phyloP scores from a whole-genome alignment of 2,888 invertebrate genomes.

The Tachina fera region DNA sequence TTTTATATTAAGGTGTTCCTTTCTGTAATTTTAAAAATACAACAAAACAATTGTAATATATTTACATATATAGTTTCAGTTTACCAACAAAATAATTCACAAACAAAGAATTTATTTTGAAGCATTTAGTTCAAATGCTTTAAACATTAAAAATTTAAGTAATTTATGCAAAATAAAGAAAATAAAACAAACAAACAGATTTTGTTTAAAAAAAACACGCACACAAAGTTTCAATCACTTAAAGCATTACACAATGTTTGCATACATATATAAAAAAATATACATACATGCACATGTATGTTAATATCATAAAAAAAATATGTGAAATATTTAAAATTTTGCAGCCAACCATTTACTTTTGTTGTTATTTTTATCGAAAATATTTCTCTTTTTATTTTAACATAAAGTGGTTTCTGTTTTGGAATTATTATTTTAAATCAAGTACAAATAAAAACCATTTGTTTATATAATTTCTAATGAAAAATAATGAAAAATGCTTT shows the following conservation, averaged over 20 bases:
- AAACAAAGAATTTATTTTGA: neutral
- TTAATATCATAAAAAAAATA: neutral
- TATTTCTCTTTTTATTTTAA: neutral
- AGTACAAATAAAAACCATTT: constrained; percentile 18
- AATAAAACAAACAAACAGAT: constrained; percentile 13
- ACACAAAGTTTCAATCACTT: constrained; percentile 17
- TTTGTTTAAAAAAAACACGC: neutral
- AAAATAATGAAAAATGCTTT: constrained; percentile 19
- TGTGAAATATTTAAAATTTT: constrained; percentile 18
- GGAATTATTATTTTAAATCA: constrained; percentile 24
- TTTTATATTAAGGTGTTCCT: neutral
- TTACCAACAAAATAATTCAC: neutral
- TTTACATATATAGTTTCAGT: neutral
- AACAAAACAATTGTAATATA: constrained; percentile 1
- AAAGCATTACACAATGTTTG: neutral
- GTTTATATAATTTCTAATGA: neutral
- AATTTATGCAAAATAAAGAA: constrained; percentile 13
- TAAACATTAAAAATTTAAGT: constrained; percentile 59
- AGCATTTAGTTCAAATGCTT: constrained; percentile 39
- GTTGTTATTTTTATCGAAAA: neutral
- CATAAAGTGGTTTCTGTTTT: neutral
- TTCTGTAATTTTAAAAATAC: neutral
- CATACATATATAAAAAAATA: neutral
- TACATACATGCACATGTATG: neutral
- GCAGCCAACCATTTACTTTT: neutral